Conservation (phyloP, 2,888 invertebrate genomes). For the Eupeodes luniger region DNA sequence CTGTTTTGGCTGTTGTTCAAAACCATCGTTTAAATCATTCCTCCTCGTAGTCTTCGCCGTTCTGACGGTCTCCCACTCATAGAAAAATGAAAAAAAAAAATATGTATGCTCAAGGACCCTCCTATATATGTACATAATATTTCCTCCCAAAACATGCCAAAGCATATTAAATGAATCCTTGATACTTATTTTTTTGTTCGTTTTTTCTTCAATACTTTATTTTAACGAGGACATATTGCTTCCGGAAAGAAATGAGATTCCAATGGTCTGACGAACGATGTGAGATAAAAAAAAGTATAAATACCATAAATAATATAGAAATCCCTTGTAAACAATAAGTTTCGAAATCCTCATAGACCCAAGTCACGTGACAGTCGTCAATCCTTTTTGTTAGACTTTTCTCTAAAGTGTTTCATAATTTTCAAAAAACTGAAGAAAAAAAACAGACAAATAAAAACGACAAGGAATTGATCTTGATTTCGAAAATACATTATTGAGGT, state of each 20-base stretch:
- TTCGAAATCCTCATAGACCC: slow-evolving; percentile 50
- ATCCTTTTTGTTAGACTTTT: slow-evolving; percentile 62
- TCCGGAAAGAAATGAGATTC: slow-evolving; percentile 26
- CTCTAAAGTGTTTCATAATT: slow-evolving; percentile 67
- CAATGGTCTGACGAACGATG: slow-evolving; percentile 47
- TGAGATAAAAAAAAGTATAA: slow-evolving; percentile 47
- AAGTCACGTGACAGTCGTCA: slow-evolving; percentile 73
- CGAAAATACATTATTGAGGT: slow-evolving; percentile 31
- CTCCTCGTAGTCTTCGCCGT: background rate
- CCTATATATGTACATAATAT: background rate
- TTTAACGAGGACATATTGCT: slow-evolving; percentile 38
- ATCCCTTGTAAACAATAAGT: slow-evolving; percentile 46
- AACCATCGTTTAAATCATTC: slow-evolving; percentile 1
- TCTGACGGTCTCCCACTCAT: background rate
- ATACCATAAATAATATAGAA: slow-evolving; percentile 36
- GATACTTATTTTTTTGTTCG: slow-evolving; percentile 1
- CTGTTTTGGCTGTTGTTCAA: slow-evolving; percentile 34
- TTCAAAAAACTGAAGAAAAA: slow-evolving; percentile 19
- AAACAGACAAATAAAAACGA: background rate
- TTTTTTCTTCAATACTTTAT: slow-evolving; percentile 15
- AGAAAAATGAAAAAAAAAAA: background rate
- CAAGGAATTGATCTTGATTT: slow-evolving; percentile 63
- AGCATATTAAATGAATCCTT: slow-evolving; percentile 36
- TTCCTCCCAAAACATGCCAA: slow-evolving; percentile 19
- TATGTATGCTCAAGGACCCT: background rate